Evolutionary conservation across 2,113 vertebrate genomes (phyloP), one percentile per base, ranked within the genome.

Genomic region (Ochotona curzoniae): DNA sequence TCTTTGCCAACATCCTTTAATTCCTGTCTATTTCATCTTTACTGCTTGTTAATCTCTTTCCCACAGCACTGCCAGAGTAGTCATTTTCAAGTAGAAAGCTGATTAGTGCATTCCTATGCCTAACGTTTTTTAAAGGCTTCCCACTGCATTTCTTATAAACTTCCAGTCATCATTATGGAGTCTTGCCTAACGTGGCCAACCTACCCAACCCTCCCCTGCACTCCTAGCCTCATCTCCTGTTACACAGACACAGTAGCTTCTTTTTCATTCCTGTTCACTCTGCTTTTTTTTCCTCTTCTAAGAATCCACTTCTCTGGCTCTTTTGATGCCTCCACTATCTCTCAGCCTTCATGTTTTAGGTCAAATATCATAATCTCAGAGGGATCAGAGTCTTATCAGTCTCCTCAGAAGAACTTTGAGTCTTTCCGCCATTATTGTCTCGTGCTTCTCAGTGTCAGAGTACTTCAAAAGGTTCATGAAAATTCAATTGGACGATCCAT

Each of bases 171-270:
- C 64, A n/a, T 15, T 44, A 2, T 12, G 1, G 15, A 67, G 44
- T 51, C 44, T 21, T 1, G 0, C 0, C 28, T 14, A 0, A 15
- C 0, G 0, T 7, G 30, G 17, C 7, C 12, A 79, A n/a, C 15
- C 51, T 4, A 8, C 35, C 17, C 14, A 57, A 18, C 54, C 54
- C 54, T 57, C 18, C 3, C 4, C 2, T 20, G 17, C 26, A 3
- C 2, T 17, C 2, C 5, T 32, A 7, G 8, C 28, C 3, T n/a
- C 38, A 14, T 85, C 70, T 47, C 60, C 23, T 9, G 1, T 2
- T 44, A 54, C 64, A 49, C 0, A 10, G 9, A 7, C 26, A 11
- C 5, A 12, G 17, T n/a, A 2, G 7, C 8, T 28, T 44, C 71
- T 64, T 73, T 74, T 23, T 32, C 69, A 25, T 61, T 67, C 12